Evolutionary conservation across 2,113 vertebrate genomes (phyloP).

Genomic region (Tinamus guttatus): DNA sequence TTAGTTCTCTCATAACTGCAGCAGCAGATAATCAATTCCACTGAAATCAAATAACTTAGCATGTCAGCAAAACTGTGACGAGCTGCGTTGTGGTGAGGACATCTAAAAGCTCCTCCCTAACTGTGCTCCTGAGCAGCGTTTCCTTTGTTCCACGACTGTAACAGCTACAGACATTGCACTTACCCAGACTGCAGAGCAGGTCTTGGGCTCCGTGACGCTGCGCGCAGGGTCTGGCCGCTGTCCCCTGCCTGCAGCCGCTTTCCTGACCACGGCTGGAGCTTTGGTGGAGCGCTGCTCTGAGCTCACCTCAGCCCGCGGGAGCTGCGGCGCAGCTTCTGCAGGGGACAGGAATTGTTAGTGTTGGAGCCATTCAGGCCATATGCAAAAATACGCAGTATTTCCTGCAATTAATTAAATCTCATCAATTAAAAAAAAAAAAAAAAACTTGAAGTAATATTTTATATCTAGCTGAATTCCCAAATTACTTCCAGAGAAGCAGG

Average conservation of each 20-base stretch:
- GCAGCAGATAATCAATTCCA: not conserved
- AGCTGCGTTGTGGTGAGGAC: not conserved
- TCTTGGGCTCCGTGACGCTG: not conserved
- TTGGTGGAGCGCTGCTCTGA: not conserved
- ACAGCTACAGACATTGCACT: not conserved
- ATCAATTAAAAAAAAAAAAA: not conserved
- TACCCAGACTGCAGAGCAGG: not conserved
- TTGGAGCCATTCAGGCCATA: not conserved
- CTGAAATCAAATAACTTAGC: not conserved
- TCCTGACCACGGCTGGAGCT: not conserved
- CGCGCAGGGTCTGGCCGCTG: fast-evolving
- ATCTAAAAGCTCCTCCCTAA: not conserved
- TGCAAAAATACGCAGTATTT: not conserved
- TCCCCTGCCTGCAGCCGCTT: not conserved
- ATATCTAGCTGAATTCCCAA: not conserved
- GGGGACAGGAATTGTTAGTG: not conserved
- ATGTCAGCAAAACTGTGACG: not conserved
- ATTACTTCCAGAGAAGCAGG: not conserved
- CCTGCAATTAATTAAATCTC: not conserved
- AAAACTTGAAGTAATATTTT: not conserved
- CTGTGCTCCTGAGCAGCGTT: not conserved
- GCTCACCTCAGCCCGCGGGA: not conserved
- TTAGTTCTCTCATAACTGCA: not conserved
- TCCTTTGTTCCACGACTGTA: not conserved
- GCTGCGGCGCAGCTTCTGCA: not conserved